phyloP scores from a whole-genome alignment of 2,888 invertebrate species.

The Eilema griseolum region DNA sequence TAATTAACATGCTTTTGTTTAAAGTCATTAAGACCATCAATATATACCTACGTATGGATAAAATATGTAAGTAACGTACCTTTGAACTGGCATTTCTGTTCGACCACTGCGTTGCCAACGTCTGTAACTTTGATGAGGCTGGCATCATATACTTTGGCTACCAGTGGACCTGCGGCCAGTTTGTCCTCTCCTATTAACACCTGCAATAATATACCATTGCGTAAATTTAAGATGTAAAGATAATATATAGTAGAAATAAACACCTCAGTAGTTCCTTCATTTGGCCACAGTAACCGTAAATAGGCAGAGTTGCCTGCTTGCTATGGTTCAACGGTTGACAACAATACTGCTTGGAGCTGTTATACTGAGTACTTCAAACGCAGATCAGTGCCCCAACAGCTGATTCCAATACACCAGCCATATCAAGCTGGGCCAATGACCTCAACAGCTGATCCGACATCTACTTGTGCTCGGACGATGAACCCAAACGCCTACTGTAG shows the following conservation, averaged over 20 bases:
- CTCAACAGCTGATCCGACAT: too few species aligned
- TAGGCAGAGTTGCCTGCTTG: neutral
- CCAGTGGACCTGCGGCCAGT: constrained; percentile 95
- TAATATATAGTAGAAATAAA: neutral
- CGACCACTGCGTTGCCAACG: constrained; percentile 97
- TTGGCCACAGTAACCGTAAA: neutral
- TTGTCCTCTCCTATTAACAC: constrained; percentile 94
- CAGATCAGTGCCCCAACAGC: too few species aligned
- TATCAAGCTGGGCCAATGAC: too few species aligned
- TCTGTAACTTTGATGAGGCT: constrained; percentile 97
- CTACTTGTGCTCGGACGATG: too few species aligned
- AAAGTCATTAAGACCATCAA: neutral
- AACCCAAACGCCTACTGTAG: too few species aligned
- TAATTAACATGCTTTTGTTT: neutral
- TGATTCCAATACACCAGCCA: too few species aligned
- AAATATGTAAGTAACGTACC: constrained; percentile 83
- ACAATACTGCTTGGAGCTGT: neutral
- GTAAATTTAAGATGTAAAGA: neutral
- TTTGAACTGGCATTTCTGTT: constrained; percentile 98
- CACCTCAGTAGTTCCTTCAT: neutral
- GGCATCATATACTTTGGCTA: constrained; percentile 98
- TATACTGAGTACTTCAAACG: too few species aligned
- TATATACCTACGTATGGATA: neutral
- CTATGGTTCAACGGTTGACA: neutral
- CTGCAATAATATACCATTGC: constrained; percentile 55